These are phyloP conservation scores for Apotomis turbidana DNA, from an alignment of 2,888 invertebrate species.

Conservation along the genomic window DNA sequence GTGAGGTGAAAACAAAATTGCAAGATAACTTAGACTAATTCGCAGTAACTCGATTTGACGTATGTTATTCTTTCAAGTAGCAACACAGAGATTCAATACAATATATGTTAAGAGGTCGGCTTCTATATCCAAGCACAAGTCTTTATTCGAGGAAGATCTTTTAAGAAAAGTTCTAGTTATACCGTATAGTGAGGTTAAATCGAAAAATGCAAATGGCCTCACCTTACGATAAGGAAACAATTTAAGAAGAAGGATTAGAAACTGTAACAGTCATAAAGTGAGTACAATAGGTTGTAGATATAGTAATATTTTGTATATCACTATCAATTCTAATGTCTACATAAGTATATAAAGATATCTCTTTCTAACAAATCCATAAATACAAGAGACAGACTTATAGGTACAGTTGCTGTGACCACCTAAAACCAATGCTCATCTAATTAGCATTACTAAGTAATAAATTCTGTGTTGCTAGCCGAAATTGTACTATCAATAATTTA, in stretches of 20 bases:
- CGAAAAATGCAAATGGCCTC: too few relatives aligned
- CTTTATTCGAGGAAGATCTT: constrained; percentile 4
- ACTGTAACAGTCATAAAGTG: too few relatives aligned
- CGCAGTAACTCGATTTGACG: constrained; percentile 25
- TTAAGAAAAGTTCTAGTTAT: not conserved
- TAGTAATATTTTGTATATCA: too few relatives aligned
- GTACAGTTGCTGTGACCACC: not conserved
- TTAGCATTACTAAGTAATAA: not conserved
- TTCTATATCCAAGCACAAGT: not conserved
- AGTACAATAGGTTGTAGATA: too few relatives aligned
- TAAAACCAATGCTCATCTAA: too few relatives aligned
- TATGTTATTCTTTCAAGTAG: constrained; percentile 29
- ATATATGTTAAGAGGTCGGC: not conserved
- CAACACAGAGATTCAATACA: constrained; percentile 19
- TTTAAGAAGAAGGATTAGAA: too few relatives aligned
- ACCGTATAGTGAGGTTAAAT: not conserved
- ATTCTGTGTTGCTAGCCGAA: constrained; percentile 37
- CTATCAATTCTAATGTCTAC: too few relatives aligned
- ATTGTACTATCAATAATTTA: constrained; percentile 39
- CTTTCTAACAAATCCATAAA: too few relatives aligned
- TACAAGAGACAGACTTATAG: too few relatives aligned
- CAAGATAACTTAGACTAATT: not conserved
- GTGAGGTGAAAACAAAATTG: not conserved
- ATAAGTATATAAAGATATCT: too few relatives aligned
- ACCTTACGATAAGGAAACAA: too few relatives aligned